These are phyloP conservation scores for Cyclura pinguis DNA, from an alignment of 2,797 vertebrate species.

Conservation along the genomic window DNA sequence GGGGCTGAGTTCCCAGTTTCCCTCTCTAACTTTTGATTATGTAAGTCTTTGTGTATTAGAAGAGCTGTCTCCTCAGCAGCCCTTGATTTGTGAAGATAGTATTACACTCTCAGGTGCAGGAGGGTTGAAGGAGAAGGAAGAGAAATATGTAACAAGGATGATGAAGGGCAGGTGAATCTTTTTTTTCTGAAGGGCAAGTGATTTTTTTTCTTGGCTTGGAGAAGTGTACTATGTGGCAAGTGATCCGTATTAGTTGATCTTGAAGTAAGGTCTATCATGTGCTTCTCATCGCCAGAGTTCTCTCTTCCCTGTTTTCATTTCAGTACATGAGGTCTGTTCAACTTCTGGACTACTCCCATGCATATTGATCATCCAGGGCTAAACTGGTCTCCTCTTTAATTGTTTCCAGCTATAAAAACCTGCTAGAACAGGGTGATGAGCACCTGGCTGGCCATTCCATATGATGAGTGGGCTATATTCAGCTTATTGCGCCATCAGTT, in stretches of 20 bases:
- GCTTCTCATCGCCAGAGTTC: too few relatives aligned
- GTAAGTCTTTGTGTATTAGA: background rate
- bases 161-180: background rate
- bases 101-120: constrained; percentile 5
- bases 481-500: background rate
- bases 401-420: background rate
- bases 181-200: background rate
- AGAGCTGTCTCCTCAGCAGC: constrained; percentile 7
- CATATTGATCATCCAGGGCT: background rate
- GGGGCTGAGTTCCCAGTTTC: too few relatives aligned
- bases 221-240: background rate
- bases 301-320: background rate
- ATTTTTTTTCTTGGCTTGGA: background rate
- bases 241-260: too few relatives aligned
- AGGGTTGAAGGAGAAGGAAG: background rate
- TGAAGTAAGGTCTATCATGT: background rate
- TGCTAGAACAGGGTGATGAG: background rate
- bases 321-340: too few relatives aligned
- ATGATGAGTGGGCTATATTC: background rate
- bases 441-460: background rate
- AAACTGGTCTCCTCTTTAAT: background rate
- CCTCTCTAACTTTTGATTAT: constrained; percentile 2
- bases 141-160: background rate
- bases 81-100: background rate
- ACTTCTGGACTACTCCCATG: background rate